A percentile compares a stretch with the other conserved stretches of the same genome.
These are phyloP conservation scores for Triops longicaudatus DNA, from an alignment of 1,140 invertebrate genomes.

Conservation along the genomic window DNA sequence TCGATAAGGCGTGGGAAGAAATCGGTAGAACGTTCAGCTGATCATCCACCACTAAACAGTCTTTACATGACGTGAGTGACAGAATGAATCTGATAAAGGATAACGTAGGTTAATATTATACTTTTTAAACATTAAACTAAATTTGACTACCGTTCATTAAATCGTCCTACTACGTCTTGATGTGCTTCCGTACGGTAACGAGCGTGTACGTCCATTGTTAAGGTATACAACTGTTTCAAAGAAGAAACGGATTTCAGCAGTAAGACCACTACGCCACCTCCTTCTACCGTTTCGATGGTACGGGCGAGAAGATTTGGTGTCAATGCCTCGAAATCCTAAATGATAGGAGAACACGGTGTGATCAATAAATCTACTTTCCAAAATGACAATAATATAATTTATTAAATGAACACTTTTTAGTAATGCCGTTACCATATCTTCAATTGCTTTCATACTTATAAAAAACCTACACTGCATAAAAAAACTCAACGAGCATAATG, in stretches of 20 bases:
- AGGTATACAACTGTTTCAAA: conserved; percentile 87
- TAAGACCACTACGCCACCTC: conserved; percentile 87
- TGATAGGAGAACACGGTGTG: conserved; percentile 25
- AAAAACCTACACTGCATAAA: too few relatives aligned
- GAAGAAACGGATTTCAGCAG: conserved; percentile 74
- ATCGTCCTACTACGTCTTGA: conserved; percentile 81
- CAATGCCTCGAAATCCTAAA: conserved; percentile 93
- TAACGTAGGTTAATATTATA: neutral
- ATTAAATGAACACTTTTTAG: too few relatives aligned
- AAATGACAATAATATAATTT: too few relatives aligned
- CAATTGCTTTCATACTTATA: too few relatives aligned
- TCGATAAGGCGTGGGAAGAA: conserved; percentile 74
- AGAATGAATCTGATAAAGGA: conserved; percentile 65
- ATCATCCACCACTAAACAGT: conserved; percentile 90
- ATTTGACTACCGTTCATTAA: conserved; percentile 74
- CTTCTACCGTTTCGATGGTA: conserved; percentile 97
- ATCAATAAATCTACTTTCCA: too few relatives aligned
- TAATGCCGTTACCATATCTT: too few relatives aligned
- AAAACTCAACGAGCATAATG: too few relatives aligned
- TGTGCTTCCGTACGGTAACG: conserved; percentile 91
- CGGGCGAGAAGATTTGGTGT: conserved; percentile 97
- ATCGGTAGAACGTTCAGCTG: conserved; percentile 84
- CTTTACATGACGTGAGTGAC: conserved; percentile 76
- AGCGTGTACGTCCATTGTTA: conserved; percentile 98
- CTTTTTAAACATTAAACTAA: neutral